These are phyloP conservation scores for Orthosia gracilis DNA, from an alignment of 2,888 invertebrate genomes.

Conservation along the genomic window DNA sequence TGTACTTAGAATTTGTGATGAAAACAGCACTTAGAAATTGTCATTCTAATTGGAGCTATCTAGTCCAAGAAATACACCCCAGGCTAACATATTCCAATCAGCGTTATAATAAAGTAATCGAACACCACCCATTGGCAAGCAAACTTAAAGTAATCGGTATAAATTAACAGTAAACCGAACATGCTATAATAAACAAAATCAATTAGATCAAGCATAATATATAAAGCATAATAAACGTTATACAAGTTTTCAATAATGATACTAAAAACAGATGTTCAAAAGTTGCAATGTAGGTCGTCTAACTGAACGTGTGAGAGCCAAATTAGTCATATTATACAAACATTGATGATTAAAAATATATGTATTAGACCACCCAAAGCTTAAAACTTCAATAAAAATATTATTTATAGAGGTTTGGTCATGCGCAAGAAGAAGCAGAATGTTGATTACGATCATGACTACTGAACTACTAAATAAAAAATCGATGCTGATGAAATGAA, in stretches of 20 bases:
- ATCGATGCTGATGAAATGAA: background rate
- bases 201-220: constrained; percentile 53
- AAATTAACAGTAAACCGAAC: constrained; percentile 51
- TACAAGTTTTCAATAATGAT: constrained; percentile 50
- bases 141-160: constrained; percentile 49
- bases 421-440: constrained; percentile 19
- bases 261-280: constrained; percentile 78
- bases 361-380: constrained; percentile 57
- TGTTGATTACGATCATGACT: constrained; percentile 39
- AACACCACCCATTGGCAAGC: constrained; percentile 55
- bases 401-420: constrained; percentile 38
- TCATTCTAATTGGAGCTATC: constrained; percentile 18
- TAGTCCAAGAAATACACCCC: constrained; percentile 27
- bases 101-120: constrained; percentile 45
- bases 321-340: constrained; percentile 66
- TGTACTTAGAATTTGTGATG: background rate
- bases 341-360: constrained; percentile 62
- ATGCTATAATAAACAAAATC: constrained; percentile 54
- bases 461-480: constrained; percentile 16
- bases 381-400: constrained; percentile 32
- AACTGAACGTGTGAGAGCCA: constrained; percentile 79
- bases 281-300: constrained; percentile 77
- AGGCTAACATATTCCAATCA: constrained; percentile 44
- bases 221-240: no score
- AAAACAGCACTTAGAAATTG: constrained; percentile 8